These are phyloP conservation scores for Jordanella pulchra DNA, from an alignment of 2,797 vertebrate species.

Conservation along the genomic window DNA sequence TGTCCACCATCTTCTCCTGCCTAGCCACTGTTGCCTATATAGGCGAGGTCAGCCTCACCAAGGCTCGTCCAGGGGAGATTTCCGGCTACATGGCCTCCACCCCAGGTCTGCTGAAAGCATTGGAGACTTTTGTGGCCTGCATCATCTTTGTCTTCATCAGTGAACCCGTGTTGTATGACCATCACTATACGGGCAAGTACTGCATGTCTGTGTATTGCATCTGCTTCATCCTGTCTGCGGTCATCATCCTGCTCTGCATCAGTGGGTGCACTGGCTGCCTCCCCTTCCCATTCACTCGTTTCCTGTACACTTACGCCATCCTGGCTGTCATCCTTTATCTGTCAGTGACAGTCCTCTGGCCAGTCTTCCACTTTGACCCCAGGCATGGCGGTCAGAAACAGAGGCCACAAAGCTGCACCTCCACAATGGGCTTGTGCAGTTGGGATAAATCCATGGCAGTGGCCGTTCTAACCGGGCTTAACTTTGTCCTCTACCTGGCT, in stretches of 20 bases:
- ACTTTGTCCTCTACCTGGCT: slow-evolving; percentile 81
- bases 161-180: slow-evolving; percentile 71
- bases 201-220: slow-evolving; percentile 90
- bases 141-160: slow-evolving; percentile 89
- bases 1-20: slow-evolving; percentile 84
- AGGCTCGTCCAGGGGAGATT: slow-evolving; percentile 87
- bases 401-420: slow-evolving; percentile 50
- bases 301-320: slow-evolving; percentile 85
- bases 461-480: slow-evolving; percentile 74
- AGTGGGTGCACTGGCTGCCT: slow-evolving; percentile 87
- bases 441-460: slow-evolving; percentile 78
- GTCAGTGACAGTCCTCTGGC: slow-evolving; percentile 87
- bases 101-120: slow-evolving; percentile 88
- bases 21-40: slow-evolving; percentile 86
- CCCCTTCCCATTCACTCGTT: slow-evolving; percentile 86
- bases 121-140: slow-evolving; percentile 90
- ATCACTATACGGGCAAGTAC: slow-evolving; percentile 76
- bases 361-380: slow-evolving; percentile 86
- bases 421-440: slow-evolving; percentile 29
- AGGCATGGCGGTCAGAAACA: slow-evolving; percentile 67
- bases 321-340: slow-evolving; percentile 86
- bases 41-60: slow-evolving; percentile 86
- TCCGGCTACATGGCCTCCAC: slow-evolving; percentile 91
- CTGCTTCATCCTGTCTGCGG: slow-evolving; percentile 88
- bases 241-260: slow-evolving; percentile 86